phyloP scores from a whole-genome alignment of 1,140 invertebrate species.

The Monomorium pharaonis region DNA sequence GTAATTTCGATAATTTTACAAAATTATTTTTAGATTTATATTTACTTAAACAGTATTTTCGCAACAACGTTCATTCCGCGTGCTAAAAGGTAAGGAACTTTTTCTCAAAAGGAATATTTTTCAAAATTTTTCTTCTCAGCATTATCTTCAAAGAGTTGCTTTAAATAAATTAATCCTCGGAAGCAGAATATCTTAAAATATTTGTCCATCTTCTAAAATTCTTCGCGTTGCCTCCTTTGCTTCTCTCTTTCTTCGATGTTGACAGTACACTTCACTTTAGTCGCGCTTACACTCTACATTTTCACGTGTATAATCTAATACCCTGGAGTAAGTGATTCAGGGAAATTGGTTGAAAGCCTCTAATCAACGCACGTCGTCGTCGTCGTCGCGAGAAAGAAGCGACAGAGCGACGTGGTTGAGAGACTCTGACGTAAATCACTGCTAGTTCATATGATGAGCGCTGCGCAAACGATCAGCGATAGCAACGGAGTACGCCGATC shows the following conservation, averaged over 20 bases:
- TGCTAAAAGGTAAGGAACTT: background rate
- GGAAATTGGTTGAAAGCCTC: conserved; percentile 24
- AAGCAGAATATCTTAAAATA: background rate
- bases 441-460: conserved; percentile 40
- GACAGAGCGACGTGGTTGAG: conserved; percentile 26
- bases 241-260: background rate
- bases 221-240: background rate
- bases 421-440: conserved; percentile 46
- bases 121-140: background rate
- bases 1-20: too few relatives aligned
- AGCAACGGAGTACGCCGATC: conserved; percentile 42
- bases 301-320: background rate
- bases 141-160: background rate
- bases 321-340: background rate
- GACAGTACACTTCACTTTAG: background rate
- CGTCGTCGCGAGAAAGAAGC: background rate
- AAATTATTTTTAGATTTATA: too few relatives aligned
- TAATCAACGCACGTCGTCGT: conserved; percentile 10
- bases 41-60: too few relatives aligned
- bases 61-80: too few relatives aligned
- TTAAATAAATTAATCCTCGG: background rate
- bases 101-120: background rate
- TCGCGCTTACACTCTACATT: background rate
- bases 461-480: conserved; percentile 24
- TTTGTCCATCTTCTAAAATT: background rate